Evolutionary conservation across 2,797 vertebrate genomes (phyloP), one percentile per base, ranked within the genome.

Genomic region (Eulemur rubriventer): DNA sequence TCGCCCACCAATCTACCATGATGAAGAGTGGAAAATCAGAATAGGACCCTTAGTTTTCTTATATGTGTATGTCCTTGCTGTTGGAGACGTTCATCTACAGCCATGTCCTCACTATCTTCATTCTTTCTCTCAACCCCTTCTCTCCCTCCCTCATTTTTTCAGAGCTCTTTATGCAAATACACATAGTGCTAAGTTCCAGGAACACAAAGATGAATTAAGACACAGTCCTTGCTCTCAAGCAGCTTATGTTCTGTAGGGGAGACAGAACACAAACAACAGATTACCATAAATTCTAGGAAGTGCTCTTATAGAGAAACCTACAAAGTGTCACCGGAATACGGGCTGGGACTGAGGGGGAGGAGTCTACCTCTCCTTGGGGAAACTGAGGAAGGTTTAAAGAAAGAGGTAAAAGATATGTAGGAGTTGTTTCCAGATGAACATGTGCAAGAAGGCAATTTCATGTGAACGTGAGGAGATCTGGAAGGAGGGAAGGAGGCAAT

Each of bases 221-320:
- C 11, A 91, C 35, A 81, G 3, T 59, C 69, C 65, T n/a, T 73
- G 33, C n/a, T 35, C 67, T 41, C 35, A 82, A 76, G 76, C 16
- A 63, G 33, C 28, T 28, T 75, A 76, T 7, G 1, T 8, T 43
- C 35, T n/a, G 6, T 18, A n/a, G 26, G 11, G 72, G 10, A 87
- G 33, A 41, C 5, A 28, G 59, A 87, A 35, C 1, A 26, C 1
- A 87, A 52, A 38, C 16, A 33, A 38, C 7, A 11, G 5, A n/a
- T 30, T 0, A 35, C 4, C 3, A 13, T 33, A 46, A 33, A 7
- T 4, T 38, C 18, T 0, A 43, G 1, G 28, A 65, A 83, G 22
- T 33, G 57, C 50, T 79, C 22, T 46, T 41, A 55, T 0, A 18
- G 35, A 65, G n/a, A n/a, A 10, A 6, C 2, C 26, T 0, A 2